phyloP scores from a whole-genome alignment of 2,113 vertebrate genomes.

The Elephas maximus region DNA sequence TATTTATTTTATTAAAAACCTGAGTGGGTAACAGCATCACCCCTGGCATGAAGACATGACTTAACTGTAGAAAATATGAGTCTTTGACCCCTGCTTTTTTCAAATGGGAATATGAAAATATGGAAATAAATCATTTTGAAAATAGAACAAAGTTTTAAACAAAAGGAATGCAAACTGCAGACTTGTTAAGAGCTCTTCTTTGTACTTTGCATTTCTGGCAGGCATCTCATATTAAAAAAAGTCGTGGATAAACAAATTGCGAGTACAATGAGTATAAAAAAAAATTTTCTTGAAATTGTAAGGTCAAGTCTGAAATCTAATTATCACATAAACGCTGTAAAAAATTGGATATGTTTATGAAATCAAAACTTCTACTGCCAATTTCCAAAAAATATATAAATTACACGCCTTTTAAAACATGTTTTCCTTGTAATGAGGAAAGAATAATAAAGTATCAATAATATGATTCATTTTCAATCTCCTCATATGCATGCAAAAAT shows the following conservation, averaged over 20 bases:
- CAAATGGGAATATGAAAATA: neutral
- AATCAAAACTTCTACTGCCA: neutral
- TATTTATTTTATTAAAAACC: neutral
- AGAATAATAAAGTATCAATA: neutral
- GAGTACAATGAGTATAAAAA: neutral
- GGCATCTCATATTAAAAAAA: neutral
- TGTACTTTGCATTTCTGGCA: neutral
- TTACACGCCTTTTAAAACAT: neutral
- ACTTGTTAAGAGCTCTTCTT: neutral
- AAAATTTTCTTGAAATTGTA: neutral
- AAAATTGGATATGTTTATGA: slow-evolving; percentile 6
- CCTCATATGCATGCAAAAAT: too few relatives aligned
- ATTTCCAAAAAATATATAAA: slow-evolving; percentile 5
- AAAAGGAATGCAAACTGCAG: neutral
- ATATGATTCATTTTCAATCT: too few relatives aligned
- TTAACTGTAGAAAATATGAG: neutral
- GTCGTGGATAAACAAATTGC: slow-evolving; percentile 19
- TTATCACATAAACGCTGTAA: neutral
- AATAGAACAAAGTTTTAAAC: slow-evolving; percentile 36
- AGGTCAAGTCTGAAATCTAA: neutral
- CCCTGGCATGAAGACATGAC: neutral
- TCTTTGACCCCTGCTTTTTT: neutral
- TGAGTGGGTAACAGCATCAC: neutral
- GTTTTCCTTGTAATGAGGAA: neutral
- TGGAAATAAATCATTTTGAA: slow-evolving; percentile 1